Evolutionary conservation across 2,888 invertebrate species (phyloP).

Genomic region (Drosophila leonis): DNA sequence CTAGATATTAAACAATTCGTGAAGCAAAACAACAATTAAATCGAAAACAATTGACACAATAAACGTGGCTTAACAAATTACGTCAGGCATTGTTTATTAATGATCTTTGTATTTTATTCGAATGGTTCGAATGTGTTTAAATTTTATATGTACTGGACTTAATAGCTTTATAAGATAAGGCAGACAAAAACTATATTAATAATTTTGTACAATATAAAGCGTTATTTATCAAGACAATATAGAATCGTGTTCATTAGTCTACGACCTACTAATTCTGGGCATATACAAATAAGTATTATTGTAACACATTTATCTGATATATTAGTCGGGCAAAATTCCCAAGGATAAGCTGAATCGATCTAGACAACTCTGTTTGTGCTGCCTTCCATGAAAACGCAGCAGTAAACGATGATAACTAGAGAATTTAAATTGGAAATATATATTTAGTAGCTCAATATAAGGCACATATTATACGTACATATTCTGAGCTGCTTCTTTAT

Average conservation of each 20-base stretch:
- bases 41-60: slow-evolving; percentile 63
- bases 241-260: background rate
- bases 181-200: background rate
- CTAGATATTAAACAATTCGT: slow-evolving; percentile 9
- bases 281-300: background rate
- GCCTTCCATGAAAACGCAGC: no score
- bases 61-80: slow-evolving; percentile 51
- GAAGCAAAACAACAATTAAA: slow-evolving; percentile 51
- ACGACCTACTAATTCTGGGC: background rate
- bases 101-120: slow-evolving; percentile 29
- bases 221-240: background rate
- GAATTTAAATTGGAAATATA: background rate
- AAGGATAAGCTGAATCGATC: background rate
- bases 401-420: no score
- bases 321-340: background rate
- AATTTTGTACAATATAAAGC: background rate
- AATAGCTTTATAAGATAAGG: background rate
- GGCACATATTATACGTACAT: background rate
- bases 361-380: background rate
- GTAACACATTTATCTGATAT: background rate
- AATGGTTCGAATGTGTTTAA: background rate
- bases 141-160: background rate
- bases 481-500: background rate
- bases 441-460: background rate
- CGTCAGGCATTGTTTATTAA: slow-evolving; percentile 54